A percentile compares a stretch with the other conserved stretches of the same genome.
Conservation (phyloP, 2,113 vertebrate genomes). For the Lipotes vexillifer region DNA sequence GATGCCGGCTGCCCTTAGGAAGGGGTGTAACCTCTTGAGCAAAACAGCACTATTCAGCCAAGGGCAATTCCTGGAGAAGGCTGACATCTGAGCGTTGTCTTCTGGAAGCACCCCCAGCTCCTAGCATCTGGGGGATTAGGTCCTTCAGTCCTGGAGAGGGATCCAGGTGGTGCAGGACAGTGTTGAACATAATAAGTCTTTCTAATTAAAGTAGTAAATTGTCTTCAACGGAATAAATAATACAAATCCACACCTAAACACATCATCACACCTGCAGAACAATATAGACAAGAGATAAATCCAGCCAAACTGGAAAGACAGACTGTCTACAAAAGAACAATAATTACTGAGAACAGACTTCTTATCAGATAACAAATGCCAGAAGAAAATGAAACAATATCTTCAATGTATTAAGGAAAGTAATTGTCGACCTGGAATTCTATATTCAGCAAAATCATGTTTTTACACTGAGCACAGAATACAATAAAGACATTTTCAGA, state of each 20-base stretch:
- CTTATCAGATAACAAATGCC: neutral
- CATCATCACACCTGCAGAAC: neutral
- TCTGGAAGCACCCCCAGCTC: neutral
- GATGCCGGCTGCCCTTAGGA: neutral
- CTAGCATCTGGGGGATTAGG: neutral
- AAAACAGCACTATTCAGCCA: neutral
- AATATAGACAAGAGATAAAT: neutral
- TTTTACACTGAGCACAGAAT: slow-evolving; percentile 4
- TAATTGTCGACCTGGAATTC: neutral
- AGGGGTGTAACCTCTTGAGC: neutral
- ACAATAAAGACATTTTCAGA: slow-evolving; percentile 22
- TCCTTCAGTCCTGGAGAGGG: neutral
- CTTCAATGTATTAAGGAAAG: neutral
- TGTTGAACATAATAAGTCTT: neutral
- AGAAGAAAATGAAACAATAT: neutral
- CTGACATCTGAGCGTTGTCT: neutral
- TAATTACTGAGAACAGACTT: neutral
- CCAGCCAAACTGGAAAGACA: neutral
- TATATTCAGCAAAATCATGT: neutral
- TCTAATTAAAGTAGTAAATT: neutral
- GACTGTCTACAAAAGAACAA: neutral
- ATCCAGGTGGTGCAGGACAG: neutral
- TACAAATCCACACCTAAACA: neutral
- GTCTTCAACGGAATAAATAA: neutral
- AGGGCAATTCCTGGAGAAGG: neutral